Evolutionary conservation across 2,888 invertebrate genomes (phyloP), one percentile per base, ranked within the genome.

Genomic region (Notocelia uddmanniana): DNA sequence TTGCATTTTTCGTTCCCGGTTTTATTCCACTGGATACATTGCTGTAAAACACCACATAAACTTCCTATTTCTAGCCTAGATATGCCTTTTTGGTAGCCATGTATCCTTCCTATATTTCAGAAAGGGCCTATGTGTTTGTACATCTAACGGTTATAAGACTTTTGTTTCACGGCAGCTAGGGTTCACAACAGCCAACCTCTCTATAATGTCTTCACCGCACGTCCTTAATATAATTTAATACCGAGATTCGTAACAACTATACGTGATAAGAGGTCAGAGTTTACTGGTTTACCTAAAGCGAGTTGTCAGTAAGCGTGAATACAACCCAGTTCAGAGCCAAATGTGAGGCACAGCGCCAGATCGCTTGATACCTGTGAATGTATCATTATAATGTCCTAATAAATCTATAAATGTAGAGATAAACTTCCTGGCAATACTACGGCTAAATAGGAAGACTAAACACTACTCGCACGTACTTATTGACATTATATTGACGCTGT

Each of bases 321-420:
- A 8, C 45, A 5, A 45, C n/a, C 45, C 58, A 62, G 60, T 45
- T 62, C 8, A 31, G 59, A 54, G 60, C 72, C 68, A 73, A 73
- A 69, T 63, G 62, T 54, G 60, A 57, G 23, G 63, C 62, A 37
- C 54, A 23, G 58, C 34, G 68, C 63, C 72, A 71, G 72, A 64
- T 63, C 64, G 72, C 74, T 41, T 62, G 54, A 71, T 66, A 68
- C 68, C 67, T 62, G 37, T 41, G 54, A 71, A 74, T 74, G 64
- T 72, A 72, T 74, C 72, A 72, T 74, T 68, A 71, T 74, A 74
- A 74, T 72, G 74, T 41, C 66, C 72, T 59, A 74, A 74, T 74
- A 74, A 74, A 72, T 74, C 72, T 52, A 74, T 74, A 74, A 66
- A 72, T 60, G 68, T 64, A 57, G 58, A 67, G 66, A 74, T 72